Evolutionary conservation across 2,888 invertebrate genomes (phyloP), one percentile per base, ranked within the genome.

Genomic region (Eupithecia pulchellata): DNA sequence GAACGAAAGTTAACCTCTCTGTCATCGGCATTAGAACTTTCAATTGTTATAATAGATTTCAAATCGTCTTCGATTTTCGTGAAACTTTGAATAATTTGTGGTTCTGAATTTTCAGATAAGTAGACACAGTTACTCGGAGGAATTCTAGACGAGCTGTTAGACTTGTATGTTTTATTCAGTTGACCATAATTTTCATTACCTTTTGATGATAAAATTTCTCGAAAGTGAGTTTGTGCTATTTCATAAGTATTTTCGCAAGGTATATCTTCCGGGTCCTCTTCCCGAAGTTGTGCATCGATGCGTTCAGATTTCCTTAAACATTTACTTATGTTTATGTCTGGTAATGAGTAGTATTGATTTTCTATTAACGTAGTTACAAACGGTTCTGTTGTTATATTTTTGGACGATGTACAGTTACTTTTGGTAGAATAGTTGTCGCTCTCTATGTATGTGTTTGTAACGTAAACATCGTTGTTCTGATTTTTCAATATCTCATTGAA

Each of bases 321-420:
- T 84, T 96, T 96, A 72, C 96, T 95, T 30, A 96, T 95, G 69
- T 96, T 96, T 62, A 96, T 96, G 86, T 97, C 96, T 11, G 97
- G 97, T 75, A 97, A 89, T 29, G 96, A 96, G 86, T 96, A 95
- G 82, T 96, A 97, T 84, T 96, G 96, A 85, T 96, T 96, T 85
- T 96, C 96, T 74, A 94, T 91, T 74, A 96, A 86, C 36, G 95
- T 94, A 30, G 94, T 91, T 14, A 93, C 92, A 79, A 90, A 94
- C 42, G 94, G 94, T 84, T 95, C 94, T 66, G 93, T 93, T 34
- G 92, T 93, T 78, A 91, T 94, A 78, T 92, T 95, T 85, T 88
- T 94, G 68, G 87, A 84, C 69, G 90, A 94, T 71, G 86, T 92
- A 79, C 89, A 90, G 70, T 90, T 86, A 74, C 85, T 90, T 81